phyloP scores from a whole-genome alignment of 2,797 vertebrate species.

The Syncerus caffer region DNA sequence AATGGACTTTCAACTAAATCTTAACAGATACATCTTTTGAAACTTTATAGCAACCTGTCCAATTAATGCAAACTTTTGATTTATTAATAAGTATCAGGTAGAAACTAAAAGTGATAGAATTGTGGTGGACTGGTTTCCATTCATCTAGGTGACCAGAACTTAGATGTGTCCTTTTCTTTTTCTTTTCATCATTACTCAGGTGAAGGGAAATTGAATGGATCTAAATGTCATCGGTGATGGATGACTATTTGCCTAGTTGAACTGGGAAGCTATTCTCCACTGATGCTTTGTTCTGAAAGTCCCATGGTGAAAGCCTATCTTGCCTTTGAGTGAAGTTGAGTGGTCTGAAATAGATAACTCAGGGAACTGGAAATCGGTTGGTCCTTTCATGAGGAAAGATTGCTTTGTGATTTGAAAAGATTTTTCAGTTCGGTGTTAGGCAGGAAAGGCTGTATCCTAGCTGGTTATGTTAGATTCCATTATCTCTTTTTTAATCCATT shows the following conservation, averaged over 20 bases:
- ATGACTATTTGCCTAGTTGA: background rate
- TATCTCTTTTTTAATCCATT: background rate
- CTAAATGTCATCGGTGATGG: background rate
- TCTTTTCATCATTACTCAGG: background rate
- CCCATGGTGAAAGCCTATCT: slow-evolving; percentile 15
- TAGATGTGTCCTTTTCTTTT: background rate
- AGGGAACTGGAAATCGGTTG: slow-evolving; percentile 17
- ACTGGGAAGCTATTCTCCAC: background rate
- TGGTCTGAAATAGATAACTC: slow-evolving; percentile 44
- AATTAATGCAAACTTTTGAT: slow-evolving; percentile 53
- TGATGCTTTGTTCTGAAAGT: slow-evolving; percentile 38
- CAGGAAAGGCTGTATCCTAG: slow-evolving; percentile 27
- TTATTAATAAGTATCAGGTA: slow-evolving; percentile 28
- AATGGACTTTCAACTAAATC: slow-evolving; percentile 55
- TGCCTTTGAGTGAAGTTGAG: background rate
- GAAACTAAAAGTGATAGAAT: background rate
- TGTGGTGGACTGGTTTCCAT: slow-evolving; percentile 11
- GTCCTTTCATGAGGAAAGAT: slow-evolving; percentile 39
- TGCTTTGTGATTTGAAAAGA: slow-evolving; percentile 56
- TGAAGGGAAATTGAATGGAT: background rate
- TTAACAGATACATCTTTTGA: slow-evolving; percentile 50
- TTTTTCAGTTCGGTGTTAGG: slow-evolving; percentile 24
- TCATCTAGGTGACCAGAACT: background rate
- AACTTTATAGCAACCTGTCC: slow-evolving; percentile 19
- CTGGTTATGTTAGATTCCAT: slow-evolving; percentile 3